phyloP scores from a whole-genome alignment of 2,113 vertebrate genomes.

The Antechinus stuartii region DNA sequence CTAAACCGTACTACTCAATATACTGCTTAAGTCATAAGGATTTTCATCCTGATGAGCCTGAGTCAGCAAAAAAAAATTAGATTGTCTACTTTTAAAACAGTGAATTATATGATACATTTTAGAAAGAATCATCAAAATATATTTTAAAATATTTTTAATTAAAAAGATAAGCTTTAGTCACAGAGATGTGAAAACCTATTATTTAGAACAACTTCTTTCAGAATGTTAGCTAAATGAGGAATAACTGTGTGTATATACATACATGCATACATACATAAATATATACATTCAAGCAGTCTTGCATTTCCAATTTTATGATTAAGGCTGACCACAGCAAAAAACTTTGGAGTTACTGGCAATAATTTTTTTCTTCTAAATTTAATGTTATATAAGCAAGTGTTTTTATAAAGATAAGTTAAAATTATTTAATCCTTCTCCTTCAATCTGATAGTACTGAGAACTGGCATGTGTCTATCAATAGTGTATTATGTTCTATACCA shows the following conservation, averaged over 20 bases:
- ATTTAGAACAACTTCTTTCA: slow-evolving; percentile 13
- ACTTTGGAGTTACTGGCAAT: too few species aligned
- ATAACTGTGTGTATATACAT: not conserved
- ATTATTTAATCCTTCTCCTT: not conserved
- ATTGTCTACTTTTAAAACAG: not conserved
- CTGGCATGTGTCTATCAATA: slow-evolving; percentile 3
- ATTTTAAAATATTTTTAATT: slow-evolving; percentile 38
- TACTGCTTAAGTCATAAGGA: not conserved
- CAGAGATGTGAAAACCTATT: not conserved
- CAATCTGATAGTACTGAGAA: not conserved
- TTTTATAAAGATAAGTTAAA: slow-evolving; percentile 18
- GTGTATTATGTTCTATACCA: slow-evolving; percentile 20
- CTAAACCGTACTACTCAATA: not conserved
- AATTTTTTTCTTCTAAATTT: not conserved
- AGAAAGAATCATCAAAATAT: not conserved
- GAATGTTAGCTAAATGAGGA: not conserved
- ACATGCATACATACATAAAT: not conserved
- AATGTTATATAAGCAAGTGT: not conserved
- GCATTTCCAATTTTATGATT: not conserved
- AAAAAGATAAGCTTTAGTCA: not conserved
- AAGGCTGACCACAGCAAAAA: not conserved
- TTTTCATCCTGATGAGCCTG: not conserved
- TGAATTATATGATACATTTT: not conserved
- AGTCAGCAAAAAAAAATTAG: not conserved
- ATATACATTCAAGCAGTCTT: not conserved